Conservation (phyloP, 2,888 invertebrate genomes). For the Pristionchus japonicus region DNA sequence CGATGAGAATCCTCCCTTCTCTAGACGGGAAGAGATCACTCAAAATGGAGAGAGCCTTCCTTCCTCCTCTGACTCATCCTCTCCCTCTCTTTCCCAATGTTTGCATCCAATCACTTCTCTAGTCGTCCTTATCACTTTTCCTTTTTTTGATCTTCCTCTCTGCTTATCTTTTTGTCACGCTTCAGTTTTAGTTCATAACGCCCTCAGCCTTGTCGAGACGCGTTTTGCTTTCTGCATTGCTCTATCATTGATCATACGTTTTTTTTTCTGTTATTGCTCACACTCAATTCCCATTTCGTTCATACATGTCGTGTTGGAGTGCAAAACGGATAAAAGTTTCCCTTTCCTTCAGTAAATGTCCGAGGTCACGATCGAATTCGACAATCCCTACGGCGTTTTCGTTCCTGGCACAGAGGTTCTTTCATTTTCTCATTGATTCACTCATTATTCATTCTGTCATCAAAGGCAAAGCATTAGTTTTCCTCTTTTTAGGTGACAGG, state of each 20-base stretch:
- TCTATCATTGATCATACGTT: neutral
- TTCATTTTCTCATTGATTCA: neutral
- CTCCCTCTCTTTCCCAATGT: neutral
- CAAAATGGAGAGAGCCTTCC: neutral
- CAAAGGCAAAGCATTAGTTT: neutral
- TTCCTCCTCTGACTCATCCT: neutral
- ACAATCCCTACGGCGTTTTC: slow-evolving; percentile 45
- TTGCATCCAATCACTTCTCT: neutral
- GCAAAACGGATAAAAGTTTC: no score
- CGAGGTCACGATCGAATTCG: slow-evolving; percentile 39
- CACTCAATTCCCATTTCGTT: neutral
- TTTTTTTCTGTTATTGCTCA: no score
- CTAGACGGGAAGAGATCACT: neutral
- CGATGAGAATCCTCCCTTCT: neutral
- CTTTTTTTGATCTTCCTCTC: neutral
- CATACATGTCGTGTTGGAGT: neutral
- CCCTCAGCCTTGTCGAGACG: neutral
- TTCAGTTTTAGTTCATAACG: neutral
- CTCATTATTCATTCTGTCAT: neutral
- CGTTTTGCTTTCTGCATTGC: neutral
- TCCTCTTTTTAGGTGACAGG: neutral
- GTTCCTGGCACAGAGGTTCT: slow-evolving; percentile 41
- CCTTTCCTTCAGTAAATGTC: neutral
- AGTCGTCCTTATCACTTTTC: neutral
- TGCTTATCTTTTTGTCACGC: neutral